These are phyloP conservation scores for Chrosomus eos DNA, from an alignment of 2,797 vertebrate genomes.

Conservation along the genomic window DNA sequence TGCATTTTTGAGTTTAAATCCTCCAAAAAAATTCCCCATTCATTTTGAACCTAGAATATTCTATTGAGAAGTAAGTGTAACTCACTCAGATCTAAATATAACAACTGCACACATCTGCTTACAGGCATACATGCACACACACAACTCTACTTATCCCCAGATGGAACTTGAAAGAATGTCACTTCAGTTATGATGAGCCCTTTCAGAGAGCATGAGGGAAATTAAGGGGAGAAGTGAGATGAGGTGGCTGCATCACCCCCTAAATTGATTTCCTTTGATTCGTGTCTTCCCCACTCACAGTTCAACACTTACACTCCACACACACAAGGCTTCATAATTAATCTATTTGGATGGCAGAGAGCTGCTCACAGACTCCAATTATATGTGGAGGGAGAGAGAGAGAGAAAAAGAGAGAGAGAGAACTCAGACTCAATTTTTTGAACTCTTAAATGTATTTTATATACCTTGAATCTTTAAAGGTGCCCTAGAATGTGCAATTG, in stretches of 20 bases:
- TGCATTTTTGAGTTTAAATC: not conserved
- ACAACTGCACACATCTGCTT: not conserved
- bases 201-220: slow-evolving; percentile 37
- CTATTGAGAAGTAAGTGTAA: not conserved
- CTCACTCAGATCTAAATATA: not conserved
- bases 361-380: slow-evolving; percentile 55
- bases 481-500: no score
- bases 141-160: slow-evolving; percentile 12
- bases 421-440: not conserved
- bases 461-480: not conserved
- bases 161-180: slow-evolving; percentile 60
- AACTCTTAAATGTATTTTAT: not conserved
- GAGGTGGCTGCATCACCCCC: slow-evolving; percentile 58
- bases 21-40: not conserved
- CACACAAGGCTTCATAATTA: slow-evolving; percentile 58
- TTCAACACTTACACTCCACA: slow-evolving; percentile 55
- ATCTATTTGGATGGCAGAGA: slow-evolving; percentile 61
- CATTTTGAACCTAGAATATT: not conserved
- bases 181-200: slow-evolving; percentile 38
- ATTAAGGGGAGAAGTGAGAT: slow-evolving; percentile 54
- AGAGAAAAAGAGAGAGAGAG: not conserved
- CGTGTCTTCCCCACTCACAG: slow-evolving; percentile 58
- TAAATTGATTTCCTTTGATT: slow-evolving; percentile 72
- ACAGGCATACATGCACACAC: not conserved
- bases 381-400: slow-evolving; percentile 36